These are phyloP conservation scores for Sebastes ruberrimus DNA, from an alignment of 2,797 vertebrate genomes.

Conservation along the genomic window DNA sequence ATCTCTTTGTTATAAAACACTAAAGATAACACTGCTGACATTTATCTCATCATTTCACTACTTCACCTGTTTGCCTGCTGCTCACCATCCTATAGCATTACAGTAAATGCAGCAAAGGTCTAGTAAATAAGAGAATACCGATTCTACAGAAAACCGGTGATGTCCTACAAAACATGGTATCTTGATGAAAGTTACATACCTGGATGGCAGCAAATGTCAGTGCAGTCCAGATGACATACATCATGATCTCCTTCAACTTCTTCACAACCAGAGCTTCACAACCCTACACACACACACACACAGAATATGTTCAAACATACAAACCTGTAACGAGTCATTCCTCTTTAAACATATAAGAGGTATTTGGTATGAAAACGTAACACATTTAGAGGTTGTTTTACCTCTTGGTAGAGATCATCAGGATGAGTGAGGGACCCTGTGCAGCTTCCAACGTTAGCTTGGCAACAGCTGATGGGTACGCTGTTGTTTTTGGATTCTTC, in stretches of 20 bases:
- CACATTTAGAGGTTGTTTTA: constrained; percentile 45
- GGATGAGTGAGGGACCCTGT: constrained; percentile 89
- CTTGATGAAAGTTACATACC: constrained; percentile 74
- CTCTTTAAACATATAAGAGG: background rate
- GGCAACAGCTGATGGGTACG: constrained; percentile 94
- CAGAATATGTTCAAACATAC: constrained; percentile 66
- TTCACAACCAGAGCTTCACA: constrained; percentile 95
- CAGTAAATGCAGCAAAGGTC: background rate
- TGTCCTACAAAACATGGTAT: background rate
- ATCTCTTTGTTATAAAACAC: background rate
- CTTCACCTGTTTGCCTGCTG: background rate
- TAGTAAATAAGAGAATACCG: background rate
- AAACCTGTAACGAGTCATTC: constrained; percentile 58
- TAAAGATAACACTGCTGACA: background rate
- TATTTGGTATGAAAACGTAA: background rate
- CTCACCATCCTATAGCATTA: background rate
- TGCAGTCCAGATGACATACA: constrained; percentile 96
- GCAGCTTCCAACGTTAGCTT: constrained; percentile 83
- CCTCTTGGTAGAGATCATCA: constrained; percentile 92
- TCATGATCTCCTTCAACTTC: constrained; percentile 97
- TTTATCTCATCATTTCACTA: background rate
- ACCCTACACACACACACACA: constrained; percentile 80
- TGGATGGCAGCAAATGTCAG: constrained; percentile 94
- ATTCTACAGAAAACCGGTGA: background rate
- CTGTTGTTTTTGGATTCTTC: constrained; percentile 93